Evolutionary conservation across 1,140 invertebrate species (phyloP).

Genomic region (Nautilus pompilius): DNA sequence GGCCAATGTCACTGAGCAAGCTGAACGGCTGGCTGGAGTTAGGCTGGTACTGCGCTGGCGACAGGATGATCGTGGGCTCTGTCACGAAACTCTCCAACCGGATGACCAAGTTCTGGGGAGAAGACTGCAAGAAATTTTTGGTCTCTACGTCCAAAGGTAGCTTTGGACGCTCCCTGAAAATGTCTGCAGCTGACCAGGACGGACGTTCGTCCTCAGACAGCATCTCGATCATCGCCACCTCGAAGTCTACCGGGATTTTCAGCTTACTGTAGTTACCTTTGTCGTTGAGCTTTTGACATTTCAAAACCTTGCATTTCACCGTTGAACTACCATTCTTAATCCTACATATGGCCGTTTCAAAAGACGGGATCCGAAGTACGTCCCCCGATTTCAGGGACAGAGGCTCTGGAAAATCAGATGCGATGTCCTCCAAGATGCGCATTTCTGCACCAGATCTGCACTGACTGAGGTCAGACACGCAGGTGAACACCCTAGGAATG

Average conservation of each 20-base stretch:
- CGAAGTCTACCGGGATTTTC: neutral
- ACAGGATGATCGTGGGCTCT: neutral
- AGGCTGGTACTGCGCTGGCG: neutral
- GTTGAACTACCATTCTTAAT: neutral
- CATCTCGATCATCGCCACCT: neutral
- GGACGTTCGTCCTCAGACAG: neutral
- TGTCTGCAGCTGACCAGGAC: neutral
- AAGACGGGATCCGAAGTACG: neutral
- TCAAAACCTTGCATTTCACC: neutral
- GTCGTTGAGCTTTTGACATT: neutral
- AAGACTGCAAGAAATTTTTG: neutral
- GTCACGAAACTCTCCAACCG: neutral
- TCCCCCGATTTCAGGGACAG: neutral
- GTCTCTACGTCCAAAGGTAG: neutral
- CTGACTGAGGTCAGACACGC: neutral
- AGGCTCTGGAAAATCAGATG: neutral
- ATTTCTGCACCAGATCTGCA: neutral
- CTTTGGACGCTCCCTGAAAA: neutral
- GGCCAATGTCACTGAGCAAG: neutral
- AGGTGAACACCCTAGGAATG: neutral
- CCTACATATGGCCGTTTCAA: neutral
- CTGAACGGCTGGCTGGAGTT: neutral
- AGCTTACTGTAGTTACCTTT: neutral
- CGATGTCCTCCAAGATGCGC: neutral
- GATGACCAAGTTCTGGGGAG: neutral